These are phyloP conservation scores for Prionchulus punctatus DNA, from an alignment of 2,888 invertebrate species.

Conservation along the genomic window DNA sequence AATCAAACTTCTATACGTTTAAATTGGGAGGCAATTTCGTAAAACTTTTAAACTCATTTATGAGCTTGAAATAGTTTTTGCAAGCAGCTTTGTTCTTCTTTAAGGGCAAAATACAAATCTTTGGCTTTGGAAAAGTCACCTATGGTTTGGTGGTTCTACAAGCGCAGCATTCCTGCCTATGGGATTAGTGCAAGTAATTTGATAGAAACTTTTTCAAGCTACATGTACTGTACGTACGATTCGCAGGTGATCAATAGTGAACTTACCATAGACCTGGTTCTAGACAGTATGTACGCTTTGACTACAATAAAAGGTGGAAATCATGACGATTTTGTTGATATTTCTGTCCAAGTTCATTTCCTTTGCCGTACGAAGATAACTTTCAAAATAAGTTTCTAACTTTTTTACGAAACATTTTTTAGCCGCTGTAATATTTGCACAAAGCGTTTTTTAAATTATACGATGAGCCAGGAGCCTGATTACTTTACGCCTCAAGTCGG, in stretches of 20 bases:
- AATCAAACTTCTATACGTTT: too few species aligned
- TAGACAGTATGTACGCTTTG: slow-evolving; percentile 29
- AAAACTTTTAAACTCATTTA: not conserved
- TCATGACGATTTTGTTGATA: slow-evolving; percentile 19
- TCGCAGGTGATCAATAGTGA: not conserved
- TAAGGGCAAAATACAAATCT: too few species aligned
- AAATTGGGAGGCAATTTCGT: not conserved
- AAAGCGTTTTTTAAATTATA: too few species aligned
- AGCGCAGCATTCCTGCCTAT: too few species aligned
- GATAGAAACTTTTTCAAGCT: not conserved
- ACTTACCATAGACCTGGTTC: slow-evolving; percentile 7
- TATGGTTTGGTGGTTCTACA: not conserved
- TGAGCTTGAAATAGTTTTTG: not conserved
- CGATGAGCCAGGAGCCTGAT: slow-evolving; percentile 22
- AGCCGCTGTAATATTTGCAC: too few species aligned
- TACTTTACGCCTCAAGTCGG: slow-evolving; percentile 32
- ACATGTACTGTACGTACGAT: not conserved
- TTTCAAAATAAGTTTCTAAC: slow-evolving; percentile 29
- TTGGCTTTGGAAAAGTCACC: not conserved
- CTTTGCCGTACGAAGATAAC: slow-evolving; percentile 28
- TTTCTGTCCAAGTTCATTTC: slow-evolving; percentile 25
- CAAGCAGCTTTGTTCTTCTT: too few species aligned
- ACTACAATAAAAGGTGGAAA: slow-evolving; percentile 23
- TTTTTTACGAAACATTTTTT: too few species aligned
- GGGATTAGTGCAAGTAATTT: not conserved